Evolutionary conservation across 2,888 invertebrate genomes (phyloP).

Genomic region (Ceriagrion tenellum): DNA sequence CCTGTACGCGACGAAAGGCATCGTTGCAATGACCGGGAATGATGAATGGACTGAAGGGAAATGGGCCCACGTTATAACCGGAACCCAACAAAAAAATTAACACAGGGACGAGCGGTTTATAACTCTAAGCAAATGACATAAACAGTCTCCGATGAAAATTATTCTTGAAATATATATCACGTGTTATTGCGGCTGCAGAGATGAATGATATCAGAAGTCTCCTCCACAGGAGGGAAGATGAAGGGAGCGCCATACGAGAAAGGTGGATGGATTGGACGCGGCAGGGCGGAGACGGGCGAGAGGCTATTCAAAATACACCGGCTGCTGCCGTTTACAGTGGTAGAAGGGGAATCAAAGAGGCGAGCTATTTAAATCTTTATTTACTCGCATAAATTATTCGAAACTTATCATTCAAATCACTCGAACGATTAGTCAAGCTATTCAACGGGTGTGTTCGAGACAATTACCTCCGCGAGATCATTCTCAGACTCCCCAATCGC

Average conservation of each 20-base stretch:
- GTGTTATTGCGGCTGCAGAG: neutral
- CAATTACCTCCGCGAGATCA: neutral
- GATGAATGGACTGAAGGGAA: neutral
- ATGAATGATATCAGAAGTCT: neutral
- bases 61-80: neutral
- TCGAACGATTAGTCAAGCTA: neutral
- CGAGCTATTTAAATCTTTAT: constrained; percentile 6
- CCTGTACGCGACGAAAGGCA: neutral
- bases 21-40: neutral
- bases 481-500: neutral
- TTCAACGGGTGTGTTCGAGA: neutral
- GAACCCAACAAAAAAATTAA: neutral
- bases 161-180: constrained; percentile 4
- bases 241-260: neutral
- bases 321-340: neutral
- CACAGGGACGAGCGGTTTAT: neutral
- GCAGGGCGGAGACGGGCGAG: too few species aligned
- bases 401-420: constrained; percentile 30
- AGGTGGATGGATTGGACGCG: neutral
- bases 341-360: neutral
- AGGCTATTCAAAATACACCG: too few species aligned
- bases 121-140: neutral
- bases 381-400: constrained; percentile 34
- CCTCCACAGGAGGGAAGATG: neutral
- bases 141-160: neutral